Evolutionary conservation across 2,797 vertebrate genomes (phyloP), one percentile per base, ranked within the genome.

Genomic region (Tamandua tetradactyla): DNA sequence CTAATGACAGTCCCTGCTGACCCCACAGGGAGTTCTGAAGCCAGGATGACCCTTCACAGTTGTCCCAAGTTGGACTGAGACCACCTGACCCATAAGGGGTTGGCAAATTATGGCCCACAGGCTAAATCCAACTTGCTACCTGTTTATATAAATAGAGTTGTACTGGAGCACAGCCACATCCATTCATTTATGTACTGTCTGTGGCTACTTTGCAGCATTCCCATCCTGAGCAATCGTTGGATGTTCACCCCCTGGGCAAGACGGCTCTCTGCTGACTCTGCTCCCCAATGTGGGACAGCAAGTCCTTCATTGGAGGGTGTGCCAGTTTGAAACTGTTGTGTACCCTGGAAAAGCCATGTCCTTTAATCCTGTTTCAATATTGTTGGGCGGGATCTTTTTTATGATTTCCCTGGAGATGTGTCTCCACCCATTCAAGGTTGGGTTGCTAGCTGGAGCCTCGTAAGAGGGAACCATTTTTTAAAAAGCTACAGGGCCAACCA

Each of bases 71-170:
- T 69, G 32, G 27, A 23, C 80, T 23, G 61, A 44, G 27, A 12
- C 57, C 37, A 55, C 27, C 82, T 75, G 13, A 52, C n/a, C n/a
- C 74, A 69, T 82, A 13, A 80, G 25, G 17, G 25, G 35, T 74
- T 74, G 7, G 61, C 42, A 84, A 49, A 52, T 79, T 42, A 69
- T 4, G 17, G 5, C 59, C 11, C 5, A 2, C 64, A 23, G 27
- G 52, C 89, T 61, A 92, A n/a, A 47, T 47, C 47, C 47, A 47
- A 12, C 47, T 47, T 13, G 47, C 47, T 47, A 47, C 47, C 22
- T 55, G 20, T 10, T 74, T 80, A 91, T 75, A 27, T 71, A 79
- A 93, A 79, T 90, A 44, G 78, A 44, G 25, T 83, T 87, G 78
- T 44, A n/a, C 32, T 62, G 42, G 35, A 72, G 68, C 47, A 68